Evolutionary conservation across 2,888 invertebrate species (phyloP), one percentile per base, ranked within the genome.

Genomic region (Caenorhabditis sp.): DNA sequence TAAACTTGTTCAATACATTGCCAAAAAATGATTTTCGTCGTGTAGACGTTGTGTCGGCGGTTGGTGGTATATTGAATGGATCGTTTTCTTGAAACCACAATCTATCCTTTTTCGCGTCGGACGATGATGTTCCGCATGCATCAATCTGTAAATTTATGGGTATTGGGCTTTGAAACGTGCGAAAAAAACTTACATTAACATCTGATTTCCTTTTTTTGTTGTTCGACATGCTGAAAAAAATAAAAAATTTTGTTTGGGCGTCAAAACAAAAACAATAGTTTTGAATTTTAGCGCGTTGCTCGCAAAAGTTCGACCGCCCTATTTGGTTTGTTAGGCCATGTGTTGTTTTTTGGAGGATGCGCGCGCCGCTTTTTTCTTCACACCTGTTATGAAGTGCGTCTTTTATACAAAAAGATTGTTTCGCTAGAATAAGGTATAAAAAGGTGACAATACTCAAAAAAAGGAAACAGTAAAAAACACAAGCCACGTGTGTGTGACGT

Each of bases 171-270:
- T 49, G 37, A 21, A 19, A 49, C 17, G 5, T 6, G 4, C 31
- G 4, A 31, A 57, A 59, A 14, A 37, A 67, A 65, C 67, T 68
- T 37, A 72, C 72, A 55, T 72, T 64, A 2, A 72, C 58, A 24
- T 72, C 72, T 4, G 67, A 68, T 62, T 72, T 72, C 21, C 72
- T 26, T 59, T 72, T 72, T n/a, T 72, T 72, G 27, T 63, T 65
- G 37, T 26, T 53, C 14, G 72, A 64, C 72, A 72, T 72, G 24
- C 67, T 72, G 64, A 24, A 27, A 55, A 55, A 8, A 17, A 43
- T 17, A 14, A 17, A 31, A 31, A 31, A 31, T 6, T 6, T 10
- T 6, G 31, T 6, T 31, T 4, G 31, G 10, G 31, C 31, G 31
- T 31, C 31, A 10, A 31, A 31, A n/a, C n/a, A 5, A 10, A 43